Base-by-base conservation (phyloP, 2,113 vertebrate genomes). In the Urocynchramus pylzowi region DNA sequence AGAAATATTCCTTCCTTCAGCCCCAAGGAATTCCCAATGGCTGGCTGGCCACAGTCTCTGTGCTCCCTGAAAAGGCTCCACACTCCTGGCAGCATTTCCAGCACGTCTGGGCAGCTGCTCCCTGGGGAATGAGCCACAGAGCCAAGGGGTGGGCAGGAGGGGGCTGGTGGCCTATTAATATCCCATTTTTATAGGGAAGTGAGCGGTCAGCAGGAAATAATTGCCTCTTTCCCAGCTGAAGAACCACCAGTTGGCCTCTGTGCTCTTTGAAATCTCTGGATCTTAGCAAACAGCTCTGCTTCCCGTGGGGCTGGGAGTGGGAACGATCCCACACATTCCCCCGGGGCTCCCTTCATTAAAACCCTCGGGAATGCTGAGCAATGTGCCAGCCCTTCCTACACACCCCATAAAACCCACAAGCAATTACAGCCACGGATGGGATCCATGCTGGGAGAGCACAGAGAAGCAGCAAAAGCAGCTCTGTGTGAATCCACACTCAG, bases 161-260 rank as follows among this genome's bases (percentile, higher is more conserved):
- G 57, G 67, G 61, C 21, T 85, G 79, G 15, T 47, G 71, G 64
- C 64, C 74, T 79, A 49, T 89, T 63, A 59, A 60, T 54, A 67
- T 15, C 70, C 70, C 13, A 1, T 63, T 67, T 56, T 56, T n/a
- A 24, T 4, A 31, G 52, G 42, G 57, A 83, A 87, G 70, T 35
- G 67, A 90, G 92, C 3, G 30, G 75, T 18, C 82, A 87, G 93
- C 50, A 50, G 93, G 94, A 35, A 94, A 84, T 71, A 81, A 94
- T 45, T 84, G 83, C 89, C 68, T 54, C 47, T 85, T 96, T 88
- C 88, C 87, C 69, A 69, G 59, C 2, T 31, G 17, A 49, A 75
- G 56, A 86, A 27, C 74, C 82, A 35, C 70, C 50, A 16, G 65
- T 54, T 60, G 96, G 76, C 54, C 78, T 65, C 74, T 67, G 8